Evolutionary conservation across 2,888 invertebrate species (phyloP).

Genomic region (Acleris laterana): DNA sequence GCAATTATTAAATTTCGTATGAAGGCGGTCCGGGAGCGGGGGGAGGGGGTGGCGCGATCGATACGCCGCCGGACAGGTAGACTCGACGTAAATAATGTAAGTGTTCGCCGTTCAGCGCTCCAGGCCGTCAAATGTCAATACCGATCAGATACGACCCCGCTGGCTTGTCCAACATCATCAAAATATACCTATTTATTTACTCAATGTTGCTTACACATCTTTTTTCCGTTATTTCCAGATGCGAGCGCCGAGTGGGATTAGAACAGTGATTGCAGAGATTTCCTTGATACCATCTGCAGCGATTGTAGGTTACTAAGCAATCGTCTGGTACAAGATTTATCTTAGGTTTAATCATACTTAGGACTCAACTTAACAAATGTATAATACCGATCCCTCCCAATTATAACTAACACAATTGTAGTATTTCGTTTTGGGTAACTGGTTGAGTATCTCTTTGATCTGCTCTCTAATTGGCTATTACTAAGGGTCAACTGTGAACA

Average conservation of each 20-base stretch:
- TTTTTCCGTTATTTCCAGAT: conserved; percentile 8
- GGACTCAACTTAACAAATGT: background rate
- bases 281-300: conserved; percentile 25
- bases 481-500: background rate
- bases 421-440: no score
- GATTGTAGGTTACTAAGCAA: conserved; percentile 18
- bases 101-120: conserved; percentile 58
- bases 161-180: conserved; percentile 6
- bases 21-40: conserved; percentile 47
- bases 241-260: conserved; percentile 21
- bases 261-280: conserved; percentile 26
- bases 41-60: conserved; percentile 42
- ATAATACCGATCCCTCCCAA: no score
- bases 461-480: background rate
- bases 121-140: conserved; percentile 63
- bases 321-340: conserved; percentile 12
- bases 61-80: conserved; percentile 49
- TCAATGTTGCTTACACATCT: background rate
- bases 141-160: conserved; percentile 49
- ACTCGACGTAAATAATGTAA: conserved; percentile 75
- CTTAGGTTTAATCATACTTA: background rate
- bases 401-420: no score
- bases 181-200: conserved; percentile 24
- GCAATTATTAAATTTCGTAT: conserved; percentile 53
- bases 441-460: background rate